These are phyloP conservation scores for Elaphurus davidianus DNA, from an alignment of 2,113 vertebrate genomes.

Conservation along the genomic window DNA sequence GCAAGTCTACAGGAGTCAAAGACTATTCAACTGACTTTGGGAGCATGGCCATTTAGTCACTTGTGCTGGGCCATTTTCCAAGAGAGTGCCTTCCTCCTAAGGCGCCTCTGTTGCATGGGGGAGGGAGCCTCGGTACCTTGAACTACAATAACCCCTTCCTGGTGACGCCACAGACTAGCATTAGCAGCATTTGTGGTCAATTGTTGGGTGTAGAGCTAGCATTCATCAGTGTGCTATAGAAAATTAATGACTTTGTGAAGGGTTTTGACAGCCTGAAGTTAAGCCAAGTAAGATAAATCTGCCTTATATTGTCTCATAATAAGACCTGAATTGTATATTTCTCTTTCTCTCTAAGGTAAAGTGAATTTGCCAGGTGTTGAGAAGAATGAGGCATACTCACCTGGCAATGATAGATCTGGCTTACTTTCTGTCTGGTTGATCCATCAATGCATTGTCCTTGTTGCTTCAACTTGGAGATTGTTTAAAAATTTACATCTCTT, in stretches of 20 bases:
- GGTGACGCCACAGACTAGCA: background rate
- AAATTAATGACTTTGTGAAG: background rate
- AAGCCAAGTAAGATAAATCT: conserved; percentile 7
- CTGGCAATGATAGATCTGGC: background rate
- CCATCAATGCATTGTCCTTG: background rate
- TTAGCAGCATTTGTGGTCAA: background rate
- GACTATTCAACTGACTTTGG: background rate
- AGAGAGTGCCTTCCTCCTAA: background rate
- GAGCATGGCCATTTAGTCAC: background rate
- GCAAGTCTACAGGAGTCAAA: background rate
- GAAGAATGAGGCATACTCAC: background rate
- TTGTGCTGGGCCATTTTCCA: background rate
- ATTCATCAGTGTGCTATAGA: background rate
- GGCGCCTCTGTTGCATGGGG: background rate
- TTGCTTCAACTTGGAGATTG: background rate
- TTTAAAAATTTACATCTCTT: background rate
- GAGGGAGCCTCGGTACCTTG: background rate
- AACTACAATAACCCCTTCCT: background rate
- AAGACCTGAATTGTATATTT: background rate
- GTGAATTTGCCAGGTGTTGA: background rate
- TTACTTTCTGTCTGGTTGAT: background rate
- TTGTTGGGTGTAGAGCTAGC: background rate
- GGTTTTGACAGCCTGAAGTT: background rate
- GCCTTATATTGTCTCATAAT: background rate
- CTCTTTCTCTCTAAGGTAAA: background rate